A percentile compares a stretch with the other conserved stretches of the same genome.
phyloP scores from a whole-genome alignment of 2,797 vertebrate species.

The Podarcis siculus region DNA sequence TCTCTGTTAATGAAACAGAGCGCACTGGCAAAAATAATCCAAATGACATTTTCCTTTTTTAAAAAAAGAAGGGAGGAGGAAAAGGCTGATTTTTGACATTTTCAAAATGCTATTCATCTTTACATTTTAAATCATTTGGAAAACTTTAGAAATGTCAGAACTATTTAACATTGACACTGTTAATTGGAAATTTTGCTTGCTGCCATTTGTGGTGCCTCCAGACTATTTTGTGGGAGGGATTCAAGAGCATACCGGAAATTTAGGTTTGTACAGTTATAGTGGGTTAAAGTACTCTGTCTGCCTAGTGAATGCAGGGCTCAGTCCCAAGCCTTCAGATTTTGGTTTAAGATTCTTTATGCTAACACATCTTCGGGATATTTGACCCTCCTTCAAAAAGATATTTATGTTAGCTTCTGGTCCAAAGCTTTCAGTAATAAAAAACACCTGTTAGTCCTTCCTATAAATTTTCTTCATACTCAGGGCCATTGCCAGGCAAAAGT shows the following conservation, averaged over 20 bases:
- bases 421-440: too few species aligned
- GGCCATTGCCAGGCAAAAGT: too few species aligned
- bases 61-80: background rate
- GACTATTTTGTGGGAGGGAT: background rate
- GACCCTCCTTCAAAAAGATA: too few species aligned
- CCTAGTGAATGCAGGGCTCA: too few species aligned
- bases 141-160: conserved; percentile 1
- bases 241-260: background rate
- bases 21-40: background rate
- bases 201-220: background rate
- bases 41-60: background rate
- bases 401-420: too few species aligned
- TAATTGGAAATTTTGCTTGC: background rate
- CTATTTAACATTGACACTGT: background rate
- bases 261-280: background rate
- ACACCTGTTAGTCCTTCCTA: too few species aligned
- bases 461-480: too few species aligned
- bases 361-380: too few species aligned
- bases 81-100: background rate
- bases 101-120: background rate
- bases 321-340: too few species aligned
- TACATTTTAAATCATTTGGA: background rate
- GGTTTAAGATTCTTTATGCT: too few species aligned
- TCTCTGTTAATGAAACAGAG: background rate
- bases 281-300: too few species aligned